Percentiles rank a stretch among this genome's conserved stretches.
Conservation (phyloP, 1,140 invertebrate species). For the Microplitis mediator region DNA sequence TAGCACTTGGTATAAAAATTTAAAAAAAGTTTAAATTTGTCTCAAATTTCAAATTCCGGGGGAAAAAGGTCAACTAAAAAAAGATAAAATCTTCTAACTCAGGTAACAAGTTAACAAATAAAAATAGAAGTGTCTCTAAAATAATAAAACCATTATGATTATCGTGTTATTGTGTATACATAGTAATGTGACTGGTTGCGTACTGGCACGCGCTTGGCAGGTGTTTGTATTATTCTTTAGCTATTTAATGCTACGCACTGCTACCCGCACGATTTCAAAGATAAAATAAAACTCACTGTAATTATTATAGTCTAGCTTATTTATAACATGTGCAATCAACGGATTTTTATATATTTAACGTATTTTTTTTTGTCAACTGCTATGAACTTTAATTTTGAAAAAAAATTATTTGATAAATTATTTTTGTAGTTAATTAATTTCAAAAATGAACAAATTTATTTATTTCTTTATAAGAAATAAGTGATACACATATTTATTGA, state of each 20-base stretch:
- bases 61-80: too few species aligned
- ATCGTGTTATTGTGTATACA: constrained; percentile 17
- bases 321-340: constrained; percentile 42
- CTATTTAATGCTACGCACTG: constrained; percentile 28
- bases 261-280: constrained; percentile 61
- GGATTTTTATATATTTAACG: not conserved
- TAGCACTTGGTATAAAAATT: too few species aligned
- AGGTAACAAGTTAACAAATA: too few species aligned
- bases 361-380: not conserved
- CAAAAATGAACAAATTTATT: too few species aligned
- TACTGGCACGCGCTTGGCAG: constrained; percentile 51
- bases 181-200: constrained; percentile 36
- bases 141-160: constrained; percentile 1
- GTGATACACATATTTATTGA: constrained; percentile 7
- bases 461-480: too few species aligned
- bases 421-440: too few species aligned
- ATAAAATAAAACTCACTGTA: constrained; percentile 55
- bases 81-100: too few species aligned
- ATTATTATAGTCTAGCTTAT: constrained; percentile 42
- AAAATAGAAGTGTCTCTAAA: not conserved
- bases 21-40: too few species aligned
- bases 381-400: too few species aligned
- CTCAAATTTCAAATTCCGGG: too few species aligned
- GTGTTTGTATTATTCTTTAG: constrained; percentile 38
- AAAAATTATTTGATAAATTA: too few species aligned